Evolutionary conservation across 2,888 invertebrate species (phyloP).

Genomic region (Himalopsyche tibetana): DNA sequence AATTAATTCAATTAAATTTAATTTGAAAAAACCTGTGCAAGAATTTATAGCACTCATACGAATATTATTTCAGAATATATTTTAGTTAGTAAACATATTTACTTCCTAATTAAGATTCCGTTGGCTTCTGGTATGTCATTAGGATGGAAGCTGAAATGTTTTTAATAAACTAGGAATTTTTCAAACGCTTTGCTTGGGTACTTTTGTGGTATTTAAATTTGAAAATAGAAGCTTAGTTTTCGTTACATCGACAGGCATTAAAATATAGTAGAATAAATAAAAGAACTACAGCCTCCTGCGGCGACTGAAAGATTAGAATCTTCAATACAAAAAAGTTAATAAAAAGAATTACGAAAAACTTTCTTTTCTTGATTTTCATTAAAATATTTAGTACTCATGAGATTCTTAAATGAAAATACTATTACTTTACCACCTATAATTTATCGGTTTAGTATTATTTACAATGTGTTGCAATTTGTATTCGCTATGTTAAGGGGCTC

Average conservation of each 20-base stretch:
- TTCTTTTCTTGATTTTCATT: not conserved
- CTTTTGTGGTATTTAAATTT: constrained; percentile 22
- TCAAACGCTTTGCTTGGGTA: not conserved
- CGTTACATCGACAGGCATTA: not conserved
- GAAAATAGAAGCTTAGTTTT: not conserved
- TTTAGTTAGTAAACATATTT: constrained; percentile 10
- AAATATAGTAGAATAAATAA: constrained; percentile 7
- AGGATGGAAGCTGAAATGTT: constrained; percentile 21
- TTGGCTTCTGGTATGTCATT: constrained; percentile 28
- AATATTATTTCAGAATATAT: not conserved
- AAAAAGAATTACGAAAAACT: constrained; percentile 10
- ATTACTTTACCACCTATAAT: too few relatives aligned
- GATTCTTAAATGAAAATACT: too few relatives aligned
- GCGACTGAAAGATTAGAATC: not conserved
- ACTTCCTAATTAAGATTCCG: constrained; percentile 36
- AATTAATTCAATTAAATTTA: too few relatives aligned
- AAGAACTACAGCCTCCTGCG: constrained; percentile 3
- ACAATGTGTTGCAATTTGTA: too few relatives aligned
- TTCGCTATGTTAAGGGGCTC: too few relatives aligned
- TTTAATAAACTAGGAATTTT: constrained; percentile 31
- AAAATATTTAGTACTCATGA: too few relatives aligned
- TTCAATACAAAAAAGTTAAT: not conserved
- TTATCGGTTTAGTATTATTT: too few relatives aligned
- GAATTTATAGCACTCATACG: not conserved
- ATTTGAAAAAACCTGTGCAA: too few relatives aligned